Base-by-base conservation (phyloP, 2,888 invertebrate genomes). In the Margaritifera margaritifera region DNA sequence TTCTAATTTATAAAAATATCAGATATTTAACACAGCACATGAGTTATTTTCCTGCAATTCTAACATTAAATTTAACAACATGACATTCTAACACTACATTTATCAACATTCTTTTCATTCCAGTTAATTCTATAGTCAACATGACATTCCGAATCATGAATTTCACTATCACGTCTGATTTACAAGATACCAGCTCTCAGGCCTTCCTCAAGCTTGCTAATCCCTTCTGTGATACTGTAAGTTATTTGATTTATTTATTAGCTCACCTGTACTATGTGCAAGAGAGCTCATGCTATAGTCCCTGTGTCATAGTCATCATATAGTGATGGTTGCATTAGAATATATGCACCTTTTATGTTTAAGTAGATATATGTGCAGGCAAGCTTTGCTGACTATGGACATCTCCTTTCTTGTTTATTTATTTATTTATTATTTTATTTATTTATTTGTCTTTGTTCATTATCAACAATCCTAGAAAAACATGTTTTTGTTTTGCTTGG, bases 81-180 rank as follows among this genome's bases (percentile, higher is more conserved):
- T 6, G 25, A 24, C 4, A 25, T 4, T 24, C 15, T 58, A 24
- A 22, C 24, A 58, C 24, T 58, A 42, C 24, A 57, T 22, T 54
- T 19, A n/a, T 59, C 2, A 59, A 24, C 22, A 0, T 69, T 18
- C 22, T 61, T 53, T 54, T n/a, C 42, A 53, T 75, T 77, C 56
- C 75, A 80, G 80, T 80, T 25, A 77, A 78, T 51, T 78, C 79
- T 15, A 74, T 80, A 25, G 78, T 79, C n/a, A 80, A 80, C 65
- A 79, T 79, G 72, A 79, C 80, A 15, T 80, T 80, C 69, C 68
- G 74, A 1, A 62, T 79, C 60, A 31, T 77, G 67, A 80, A 80
- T 56, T 71, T 80, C 58, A 68, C 78, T 5, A 79, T 77, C 74
- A 74, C 76, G 1, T 61, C 75, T 20, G 71, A 70, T 19, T 60